Percentiles rank a stretch among this genome's conserved stretches.
These are phyloP conservation scores for Peromyscus nudipes DNA, from an alignment of 2,797 vertebrate species.

Conservation along the genomic window DNA sequence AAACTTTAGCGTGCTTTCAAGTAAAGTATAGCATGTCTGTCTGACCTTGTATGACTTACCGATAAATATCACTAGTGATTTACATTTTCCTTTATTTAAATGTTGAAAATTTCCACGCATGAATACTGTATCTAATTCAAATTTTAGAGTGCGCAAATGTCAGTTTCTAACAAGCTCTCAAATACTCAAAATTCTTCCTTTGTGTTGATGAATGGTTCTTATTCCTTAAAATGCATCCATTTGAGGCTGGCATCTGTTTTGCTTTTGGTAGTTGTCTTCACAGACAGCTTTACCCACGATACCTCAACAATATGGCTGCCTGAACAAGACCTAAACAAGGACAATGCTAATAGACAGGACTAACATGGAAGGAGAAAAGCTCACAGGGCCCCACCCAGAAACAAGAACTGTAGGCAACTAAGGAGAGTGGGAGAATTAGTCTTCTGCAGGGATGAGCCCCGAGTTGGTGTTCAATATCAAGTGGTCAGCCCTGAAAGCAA, in stretches of 20 bases:
- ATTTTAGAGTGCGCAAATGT: slow-evolving; percentile 19
- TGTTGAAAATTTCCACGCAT: background rate
- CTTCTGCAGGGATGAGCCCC: background rate
- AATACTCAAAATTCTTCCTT: slow-evolving; percentile 30
- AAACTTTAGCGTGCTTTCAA: slow-evolving; percentile 46
- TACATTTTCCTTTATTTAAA: slow-evolving; percentile 16
- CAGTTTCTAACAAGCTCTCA: background rate
- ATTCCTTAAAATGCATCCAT: slow-evolving; percentile 10
- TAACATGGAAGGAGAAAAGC: background rate
- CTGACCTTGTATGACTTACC: background rate
- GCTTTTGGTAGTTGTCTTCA: background rate
- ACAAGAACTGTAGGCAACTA: background rate
- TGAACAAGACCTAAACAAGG: background rate
- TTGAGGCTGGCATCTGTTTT: background rate
- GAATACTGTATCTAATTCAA: slow-evolving; percentile 30
- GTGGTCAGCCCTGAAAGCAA: background rate
- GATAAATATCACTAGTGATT: slow-evolving; percentile 36
- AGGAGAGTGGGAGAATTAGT: background rate
- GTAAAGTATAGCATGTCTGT: slow-evolving; percentile 19
- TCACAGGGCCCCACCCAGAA: background rate
- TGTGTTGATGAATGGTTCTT: slow-evolving; percentile 5
- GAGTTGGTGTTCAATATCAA: background rate
- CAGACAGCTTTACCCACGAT: background rate
- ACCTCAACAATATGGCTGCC: background rate
- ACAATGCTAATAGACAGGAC: too few species aligned